phyloP scores from a whole-genome alignment of 1,140 invertebrate species.

The Nylanderia fulva region DNA sequence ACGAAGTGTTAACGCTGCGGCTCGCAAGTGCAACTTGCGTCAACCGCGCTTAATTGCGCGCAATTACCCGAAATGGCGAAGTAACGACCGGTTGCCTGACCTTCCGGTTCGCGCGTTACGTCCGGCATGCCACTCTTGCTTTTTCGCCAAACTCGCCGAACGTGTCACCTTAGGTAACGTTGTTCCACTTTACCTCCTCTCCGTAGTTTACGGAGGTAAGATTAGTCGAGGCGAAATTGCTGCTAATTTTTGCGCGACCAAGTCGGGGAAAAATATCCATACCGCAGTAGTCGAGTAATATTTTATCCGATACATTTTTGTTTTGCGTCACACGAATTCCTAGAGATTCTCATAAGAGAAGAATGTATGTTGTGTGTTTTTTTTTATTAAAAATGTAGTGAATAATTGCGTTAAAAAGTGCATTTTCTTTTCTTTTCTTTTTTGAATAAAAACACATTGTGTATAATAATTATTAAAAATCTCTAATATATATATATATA shows the following conservation, averaged over 20 bases:
- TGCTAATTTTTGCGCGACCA: conserved; percentile 40
- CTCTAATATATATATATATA: neutral
- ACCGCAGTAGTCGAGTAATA: neutral
- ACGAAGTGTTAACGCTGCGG: conserved; percentile 66
- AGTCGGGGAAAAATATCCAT: neutral
- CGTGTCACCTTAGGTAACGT: conserved; percentile 1
- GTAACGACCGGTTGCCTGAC: conserved; percentile 62
- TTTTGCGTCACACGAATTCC: conserved; percentile 1
- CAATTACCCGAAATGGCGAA: conserved; percentile 73
- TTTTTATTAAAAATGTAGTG: neutral
- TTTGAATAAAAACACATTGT: neutral
- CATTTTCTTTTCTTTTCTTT: too few species aligned
- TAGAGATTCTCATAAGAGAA: neutral
- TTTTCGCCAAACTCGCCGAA: conserved; percentile 36
- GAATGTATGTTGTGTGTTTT: neutral
- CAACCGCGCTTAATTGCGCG: conserved; percentile 73
- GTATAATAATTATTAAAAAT: neutral
- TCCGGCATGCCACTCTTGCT: conserved; percentile 7
- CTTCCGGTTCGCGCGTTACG: neutral
- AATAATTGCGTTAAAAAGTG: neutral
- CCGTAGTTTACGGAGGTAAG: neutral
- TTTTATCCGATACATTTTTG: neutral
- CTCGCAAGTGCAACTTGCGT: conserved; percentile 69
- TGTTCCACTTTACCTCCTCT: neutral
- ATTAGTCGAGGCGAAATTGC: conserved; percentile 12